Percentiles rank a stretch among this genome's conserved stretches.
Conservation (phyloP, 2,797 vertebrate genomes). For the Lepilemur ruficaudatus region DNA sequence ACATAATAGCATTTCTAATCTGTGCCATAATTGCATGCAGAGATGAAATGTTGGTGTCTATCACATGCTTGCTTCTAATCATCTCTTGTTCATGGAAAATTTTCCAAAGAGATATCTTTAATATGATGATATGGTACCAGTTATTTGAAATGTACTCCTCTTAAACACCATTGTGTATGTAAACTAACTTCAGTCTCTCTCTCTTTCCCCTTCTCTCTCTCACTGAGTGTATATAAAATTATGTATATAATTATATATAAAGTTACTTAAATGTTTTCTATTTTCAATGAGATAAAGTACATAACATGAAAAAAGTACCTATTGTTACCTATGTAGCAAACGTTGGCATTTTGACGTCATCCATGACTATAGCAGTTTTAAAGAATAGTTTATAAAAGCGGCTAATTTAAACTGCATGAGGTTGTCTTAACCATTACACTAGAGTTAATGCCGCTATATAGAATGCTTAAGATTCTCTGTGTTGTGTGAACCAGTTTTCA, state of each 20-base stretch:
- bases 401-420: conserved; percentile 72
- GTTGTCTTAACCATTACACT: conserved; percentile 51
- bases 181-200: conserved; percentile 65
- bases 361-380: conserved; percentile 25
- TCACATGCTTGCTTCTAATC: conserved; percentile 85
- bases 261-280: conserved; percentile 32
- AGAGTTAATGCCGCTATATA: conserved; percentile 44
- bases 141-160: conserved; percentile 76
- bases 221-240: conserved; percentile 48
- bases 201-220: background rate
- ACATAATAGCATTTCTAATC: conserved; percentile 90
- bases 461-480: conserved; percentile 38
- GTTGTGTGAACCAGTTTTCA: background rate
- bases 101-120: conserved; percentile 84
- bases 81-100: conserved; percentile 84
- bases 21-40: conserved; percentile 87
- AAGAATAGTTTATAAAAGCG: conserved; percentile 37
- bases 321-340: background rate
- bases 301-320: background rate
- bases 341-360: conserved; percentile 42
- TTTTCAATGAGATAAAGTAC: conserved; percentile 15
- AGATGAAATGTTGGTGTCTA: conserved; percentile 88
- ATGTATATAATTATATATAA: conserved; percentile 17
- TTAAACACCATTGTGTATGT: conserved; percentile 59
- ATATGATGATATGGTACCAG: conserved; percentile 79